phyloP scores from a whole-genome alignment of 2,113 vertebrate genomes.

The Chaenocephalus aceratus region DNA sequence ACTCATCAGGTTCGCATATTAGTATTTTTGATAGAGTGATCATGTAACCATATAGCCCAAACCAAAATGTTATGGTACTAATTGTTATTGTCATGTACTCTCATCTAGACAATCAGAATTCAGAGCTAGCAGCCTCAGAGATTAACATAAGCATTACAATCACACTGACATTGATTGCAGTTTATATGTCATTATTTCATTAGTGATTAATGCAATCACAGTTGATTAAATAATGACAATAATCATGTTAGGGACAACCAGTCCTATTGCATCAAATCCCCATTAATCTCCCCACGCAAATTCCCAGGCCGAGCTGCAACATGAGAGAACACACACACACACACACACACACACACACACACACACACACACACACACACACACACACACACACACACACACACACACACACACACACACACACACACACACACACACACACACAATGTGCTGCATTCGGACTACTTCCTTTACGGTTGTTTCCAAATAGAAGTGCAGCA shows the following conservation, averaged over 20 bases:
- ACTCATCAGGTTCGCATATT: too few species aligned
- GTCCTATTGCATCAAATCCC: constrained; percentile 46
- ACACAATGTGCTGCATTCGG: too few species aligned
- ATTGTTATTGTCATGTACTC: not conserved
- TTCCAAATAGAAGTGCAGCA: constrained; percentile 46
- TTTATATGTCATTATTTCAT: constrained; percentile 51
- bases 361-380: not conserved
- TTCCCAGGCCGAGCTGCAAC: constrained; percentile 48
- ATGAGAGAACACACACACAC: constrained; percentile 6
- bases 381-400: too few species aligned
- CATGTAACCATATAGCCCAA: not conserved
- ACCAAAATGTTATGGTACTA: not conserved
- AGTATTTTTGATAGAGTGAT: not conserved
- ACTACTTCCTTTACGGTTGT: constrained; percentile 25
- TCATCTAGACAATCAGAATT: constrained; percentile 6
- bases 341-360: not conserved
- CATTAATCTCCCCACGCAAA: constrained; percentile 47
- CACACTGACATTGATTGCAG: constrained; percentile 22
- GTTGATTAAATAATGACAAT: constrained; percentile 64
- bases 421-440: not conserved
- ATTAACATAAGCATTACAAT: constrained; percentile 22
- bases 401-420: not conserved
- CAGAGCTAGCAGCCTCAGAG: not conserved
- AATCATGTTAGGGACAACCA: constrained; percentile 49
- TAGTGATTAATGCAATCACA: constrained; percentile 40